Conservation (phyloP, 2,888 invertebrate species). For the Eupithecia subfuscata region DNA sequence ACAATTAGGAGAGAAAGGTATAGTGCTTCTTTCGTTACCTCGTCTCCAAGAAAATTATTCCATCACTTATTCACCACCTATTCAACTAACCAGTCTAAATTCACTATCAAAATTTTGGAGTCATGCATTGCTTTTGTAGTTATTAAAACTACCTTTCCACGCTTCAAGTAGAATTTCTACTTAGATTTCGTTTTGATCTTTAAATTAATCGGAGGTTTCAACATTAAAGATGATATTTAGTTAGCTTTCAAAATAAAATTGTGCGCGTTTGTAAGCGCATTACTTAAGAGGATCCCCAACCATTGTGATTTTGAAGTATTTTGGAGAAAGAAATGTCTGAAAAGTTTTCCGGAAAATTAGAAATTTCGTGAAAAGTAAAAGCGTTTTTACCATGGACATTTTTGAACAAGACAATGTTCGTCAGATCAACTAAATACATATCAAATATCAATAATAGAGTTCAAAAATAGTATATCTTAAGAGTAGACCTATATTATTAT, state of each 20-base stretch:
- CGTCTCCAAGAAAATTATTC: not conserved
- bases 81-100: not conserved
- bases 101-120: not conserved
- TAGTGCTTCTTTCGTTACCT: not conserved
- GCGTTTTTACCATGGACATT: not conserved
- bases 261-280: too few species aligned
- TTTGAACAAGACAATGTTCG: not conserved
- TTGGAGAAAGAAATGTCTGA: too few species aligned
- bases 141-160: not conserved
- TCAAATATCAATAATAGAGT: not conserved
- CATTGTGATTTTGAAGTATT: not conserved
- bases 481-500: not conserved
- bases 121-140: conserved; percentile 6
- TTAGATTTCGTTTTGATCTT: not conserved
- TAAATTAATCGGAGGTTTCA: not conserved
- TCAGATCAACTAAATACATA: not conserved
- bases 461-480: not conserved
- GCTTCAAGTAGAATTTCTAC: not conserved
- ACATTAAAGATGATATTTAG: not conserved
- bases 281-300: not conserved
- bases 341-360: not conserved
- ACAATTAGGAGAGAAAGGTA: not conserved
- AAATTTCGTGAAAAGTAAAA: not conserved
- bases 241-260: too few species aligned
- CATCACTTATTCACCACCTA: not conserved